Evolutionary conservation across 2,113 vertebrate genomes (phyloP).

Genomic region (Ariopsis seemanni): DNA sequence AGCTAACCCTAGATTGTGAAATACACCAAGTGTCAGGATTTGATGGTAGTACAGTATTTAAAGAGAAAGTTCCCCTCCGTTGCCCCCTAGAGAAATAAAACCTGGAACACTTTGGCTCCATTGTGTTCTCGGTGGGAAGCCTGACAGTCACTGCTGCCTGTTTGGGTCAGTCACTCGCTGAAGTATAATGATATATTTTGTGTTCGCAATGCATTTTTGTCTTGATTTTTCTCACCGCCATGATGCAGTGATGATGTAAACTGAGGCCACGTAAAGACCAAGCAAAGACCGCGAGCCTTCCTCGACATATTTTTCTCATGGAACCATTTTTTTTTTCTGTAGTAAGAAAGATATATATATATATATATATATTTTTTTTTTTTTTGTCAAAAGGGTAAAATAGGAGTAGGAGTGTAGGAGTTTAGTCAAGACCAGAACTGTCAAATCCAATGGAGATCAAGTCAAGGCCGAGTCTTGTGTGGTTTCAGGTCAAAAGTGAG

Average conservation of each 20-base stretch:
- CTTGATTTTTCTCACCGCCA: not conserved
- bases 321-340: not conserved
- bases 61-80: not conserved
- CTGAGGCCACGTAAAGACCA: conserved; percentile 15
- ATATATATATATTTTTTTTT: no score
- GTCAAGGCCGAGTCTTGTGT: not conserved
- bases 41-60: not conserved
- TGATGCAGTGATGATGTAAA: conserved; percentile 16
- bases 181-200: conserved; percentile 24
- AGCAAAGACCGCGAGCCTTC: not conserved
- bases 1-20: not conserved
- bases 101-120: not conserved
- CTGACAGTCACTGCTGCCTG: not conserved
- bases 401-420: not conserved
- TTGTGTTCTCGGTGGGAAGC: not conserved
- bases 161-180: not conserved
- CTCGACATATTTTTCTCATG: not conserved
- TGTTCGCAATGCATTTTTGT: not conserved
- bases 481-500: not conserved
- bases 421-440: not conserved
- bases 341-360: not conserved
- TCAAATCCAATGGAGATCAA: not conserved
- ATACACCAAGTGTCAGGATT: not conserved
- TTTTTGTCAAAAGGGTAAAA: not conserved
- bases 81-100: not conserved